Conservation (phyloP, 2,797 vertebrate genomes). For the Ara ararauna region DNA sequence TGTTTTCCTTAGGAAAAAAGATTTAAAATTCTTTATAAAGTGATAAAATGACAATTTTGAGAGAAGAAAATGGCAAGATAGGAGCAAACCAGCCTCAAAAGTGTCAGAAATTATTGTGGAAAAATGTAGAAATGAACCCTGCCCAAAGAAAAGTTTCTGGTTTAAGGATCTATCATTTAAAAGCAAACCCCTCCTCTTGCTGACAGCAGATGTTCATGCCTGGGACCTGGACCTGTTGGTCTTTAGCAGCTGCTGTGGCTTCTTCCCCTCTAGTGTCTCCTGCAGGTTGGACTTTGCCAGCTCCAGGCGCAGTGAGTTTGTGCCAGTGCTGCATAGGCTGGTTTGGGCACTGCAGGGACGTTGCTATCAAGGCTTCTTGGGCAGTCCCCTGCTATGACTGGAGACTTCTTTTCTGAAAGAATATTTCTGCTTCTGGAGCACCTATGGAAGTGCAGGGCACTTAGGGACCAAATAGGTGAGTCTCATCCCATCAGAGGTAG, state of each 20-base stretch:
- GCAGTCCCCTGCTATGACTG: not conserved
- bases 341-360: not conserved
- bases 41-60: not conserved
- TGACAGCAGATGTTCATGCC: not conserved
- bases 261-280: not conserved
- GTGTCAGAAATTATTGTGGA: not conserved
- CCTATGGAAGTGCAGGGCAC: not conserved
- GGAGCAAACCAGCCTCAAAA: not conserved
- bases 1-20: not conserved
- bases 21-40: not conserved
- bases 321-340: fast-evolving
- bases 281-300: not conserved
- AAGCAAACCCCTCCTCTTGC: not conserved
- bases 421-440: not conserved
- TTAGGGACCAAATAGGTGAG: not conserved
- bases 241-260: not conserved
- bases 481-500: not conserved
- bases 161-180: not conserved
- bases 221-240: not conserved
- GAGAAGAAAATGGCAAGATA: not conserved
- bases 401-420: not conserved
- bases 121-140: not conserved
- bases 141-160: not conserved
- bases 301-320: not conserved
- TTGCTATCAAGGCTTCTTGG: not conserved